Evolutionary conservation across 2,113 vertebrate species (phyloP).

Genomic region (Ochotona curzoniae): DNA sequence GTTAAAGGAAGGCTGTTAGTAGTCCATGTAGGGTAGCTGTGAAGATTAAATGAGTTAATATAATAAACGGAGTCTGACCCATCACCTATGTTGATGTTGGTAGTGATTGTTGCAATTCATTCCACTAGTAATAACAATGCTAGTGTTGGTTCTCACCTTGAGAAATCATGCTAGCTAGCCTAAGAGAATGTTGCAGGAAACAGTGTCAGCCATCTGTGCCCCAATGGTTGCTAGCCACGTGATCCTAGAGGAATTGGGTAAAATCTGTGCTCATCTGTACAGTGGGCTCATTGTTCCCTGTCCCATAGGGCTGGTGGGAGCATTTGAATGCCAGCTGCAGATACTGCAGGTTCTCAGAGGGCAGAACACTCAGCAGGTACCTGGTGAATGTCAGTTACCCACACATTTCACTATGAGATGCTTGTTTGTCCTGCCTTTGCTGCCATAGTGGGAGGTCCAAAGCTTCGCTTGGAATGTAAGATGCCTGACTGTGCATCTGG

Average conservation of each 20-base stretch:
- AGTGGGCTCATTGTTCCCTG: not conserved
- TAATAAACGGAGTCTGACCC: too few species aligned
- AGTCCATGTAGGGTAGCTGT: not conserved
- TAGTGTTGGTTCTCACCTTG: not conserved
- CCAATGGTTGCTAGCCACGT: not conserved
- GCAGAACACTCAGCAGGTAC: not conserved
- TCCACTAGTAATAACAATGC: too few species aligned
- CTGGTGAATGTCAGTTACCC: not conserved
- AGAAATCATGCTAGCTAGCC: not conserved
- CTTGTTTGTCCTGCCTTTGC: not conserved
- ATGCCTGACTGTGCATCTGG: not conserved
- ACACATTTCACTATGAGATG: too few species aligned
- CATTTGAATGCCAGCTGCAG: not conserved
- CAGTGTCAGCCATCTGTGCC: not conserved
- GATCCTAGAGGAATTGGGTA: not conserved
- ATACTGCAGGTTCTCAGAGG: not conserved
- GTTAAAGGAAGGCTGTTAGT: not conserved
- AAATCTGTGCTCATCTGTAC: not conserved
- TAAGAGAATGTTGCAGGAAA: not conserved
- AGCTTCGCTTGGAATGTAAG: not conserved
- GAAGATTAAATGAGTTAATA: not conserved
- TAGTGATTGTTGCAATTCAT: not conserved
- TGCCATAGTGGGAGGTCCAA: rapidly evolving
- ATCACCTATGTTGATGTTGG: rapidly evolving
- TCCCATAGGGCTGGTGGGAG: not conserved